These are phyloP conservation scores for Dendrolimus punctatus DNA, from an alignment of 1,140 invertebrate genomes.

Conservation along the genomic window DNA sequence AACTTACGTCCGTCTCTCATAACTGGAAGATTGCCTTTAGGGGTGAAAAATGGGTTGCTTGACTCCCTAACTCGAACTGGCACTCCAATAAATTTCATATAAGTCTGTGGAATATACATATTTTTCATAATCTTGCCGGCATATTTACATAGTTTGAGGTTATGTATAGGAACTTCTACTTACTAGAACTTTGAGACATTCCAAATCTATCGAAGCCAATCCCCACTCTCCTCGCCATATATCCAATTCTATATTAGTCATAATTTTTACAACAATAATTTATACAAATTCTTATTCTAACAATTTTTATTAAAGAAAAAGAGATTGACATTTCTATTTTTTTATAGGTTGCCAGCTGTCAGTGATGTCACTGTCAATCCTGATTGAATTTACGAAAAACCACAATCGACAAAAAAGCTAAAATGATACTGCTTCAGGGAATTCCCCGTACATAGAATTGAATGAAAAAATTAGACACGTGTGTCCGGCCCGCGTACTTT, in stretches of 20 bases:
- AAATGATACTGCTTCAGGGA: no score
- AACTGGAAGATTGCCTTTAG: slow-evolving; percentile 79
- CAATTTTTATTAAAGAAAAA: not conserved
- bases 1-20: slow-evolving; percentile 74
- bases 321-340: slow-evolving; percentile 3
- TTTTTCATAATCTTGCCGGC: slow-evolving; percentile 17
- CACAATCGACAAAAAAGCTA: no score
- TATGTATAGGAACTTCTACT: slow-evolving; percentile 35
- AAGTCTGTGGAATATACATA: slow-evolving; percentile 74
- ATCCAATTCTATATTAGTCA: slow-evolving; percentile 76
- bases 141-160: slow-evolving; percentile 36
- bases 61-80: slow-evolving; percentile 77
- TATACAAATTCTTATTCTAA: not conserved
- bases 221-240: slow-evolving; percentile 90
- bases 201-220: slow-evolving; percentile 84
- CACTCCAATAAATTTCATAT: slow-evolving; percentile 81
- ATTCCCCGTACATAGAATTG: no score
- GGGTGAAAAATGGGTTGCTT: slow-evolving; percentile 80
- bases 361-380: no score
- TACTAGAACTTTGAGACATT: slow-evolving; percentile 86
- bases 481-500: no score
- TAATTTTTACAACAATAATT: slow-evolving; percentile 18
- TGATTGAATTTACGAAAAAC: no score
- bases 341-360: not conserved
- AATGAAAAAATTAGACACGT: no score